phyloP scores from a whole-genome alignment of 2,888 invertebrate genomes.

The Pristionchus japonicus region DNA sequence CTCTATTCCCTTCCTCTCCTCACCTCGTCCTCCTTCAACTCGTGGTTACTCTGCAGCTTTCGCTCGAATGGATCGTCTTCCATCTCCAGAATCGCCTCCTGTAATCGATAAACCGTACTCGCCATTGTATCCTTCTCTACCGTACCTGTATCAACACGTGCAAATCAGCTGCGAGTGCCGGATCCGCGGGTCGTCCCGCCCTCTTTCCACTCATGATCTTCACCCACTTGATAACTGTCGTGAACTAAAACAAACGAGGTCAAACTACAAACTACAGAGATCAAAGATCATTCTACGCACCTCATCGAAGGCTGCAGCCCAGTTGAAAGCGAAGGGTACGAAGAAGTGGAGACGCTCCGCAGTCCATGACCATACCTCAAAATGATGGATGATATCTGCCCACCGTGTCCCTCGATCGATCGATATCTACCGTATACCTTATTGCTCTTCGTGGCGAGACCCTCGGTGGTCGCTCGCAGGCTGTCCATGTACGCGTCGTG shows the following conservation, averaged over 20 bases:
- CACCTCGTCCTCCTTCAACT: conserved; percentile 90
- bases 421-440: conserved; percentile 49
- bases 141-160: conserved; percentile 84
- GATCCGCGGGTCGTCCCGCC: conserved; percentile 82
- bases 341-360: conserved; percentile 72
- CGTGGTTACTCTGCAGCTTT: conserved; percentile 89
- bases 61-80: conserved; percentile 96
- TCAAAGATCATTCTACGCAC: conserved; percentile 56
- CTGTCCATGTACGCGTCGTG: conserved; percentile 47
- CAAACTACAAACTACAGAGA: conserved; percentile 4
- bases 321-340: conserved; percentile 77
- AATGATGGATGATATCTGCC: not conserved
- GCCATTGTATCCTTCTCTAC: not conserved
- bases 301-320: conserved; percentile 76
- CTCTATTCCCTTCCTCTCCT: not conserved
- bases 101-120: conserved; percentile 31
- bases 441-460: conserved; percentile 46
- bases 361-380: conserved; percentile 76
- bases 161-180: conserved; percentile 89
- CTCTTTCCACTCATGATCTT: conserved; percentile 82
- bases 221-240: conserved; percentile 94
- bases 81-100: conserved; percentile 90
- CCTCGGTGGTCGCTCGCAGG: conserved; percentile 46
- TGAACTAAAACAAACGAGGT: conserved; percentile 75
- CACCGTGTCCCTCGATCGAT: not conserved